Evolutionary conservation across 2,888 invertebrate species (phyloP).

Genomic region (Hipparchia sbordonii): DNA sequence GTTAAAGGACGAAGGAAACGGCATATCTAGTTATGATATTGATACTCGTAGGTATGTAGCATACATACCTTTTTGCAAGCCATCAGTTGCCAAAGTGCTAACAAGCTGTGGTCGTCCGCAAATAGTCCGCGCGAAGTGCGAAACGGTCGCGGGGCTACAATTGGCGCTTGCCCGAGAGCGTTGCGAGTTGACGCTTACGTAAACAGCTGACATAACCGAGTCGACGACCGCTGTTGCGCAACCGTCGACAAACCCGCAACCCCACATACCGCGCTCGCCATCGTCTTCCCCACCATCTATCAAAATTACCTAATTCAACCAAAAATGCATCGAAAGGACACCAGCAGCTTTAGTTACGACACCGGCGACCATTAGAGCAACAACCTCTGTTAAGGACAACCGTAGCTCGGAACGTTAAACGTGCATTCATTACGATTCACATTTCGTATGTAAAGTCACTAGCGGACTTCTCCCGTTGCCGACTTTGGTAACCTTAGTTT

Average conservation of each 20-base stretch:
- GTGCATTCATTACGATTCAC: slow-evolving; percentile 55
- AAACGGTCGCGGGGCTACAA: slow-evolving; percentile 72
- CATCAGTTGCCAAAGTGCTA: slow-evolving; percentile 56
- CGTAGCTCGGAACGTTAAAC: slow-evolving; percentile 51
- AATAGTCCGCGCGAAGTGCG: slow-evolving; percentile 77
- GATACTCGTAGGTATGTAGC: background rate
- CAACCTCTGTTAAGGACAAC: slow-evolving; percentile 67
- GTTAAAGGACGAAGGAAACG: background rate
- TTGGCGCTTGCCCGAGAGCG: slow-evolving; percentile 72
- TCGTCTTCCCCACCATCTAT: slow-evolving; percentile 57
- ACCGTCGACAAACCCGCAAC: slow-evolving; percentile 75
- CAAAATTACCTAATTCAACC: slow-evolving; percentile 77
- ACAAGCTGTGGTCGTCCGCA: slow-evolving; percentile 66
- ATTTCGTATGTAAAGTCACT: slow-evolving; percentile 60
- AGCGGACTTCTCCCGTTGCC: slow-evolving; percentile 28
- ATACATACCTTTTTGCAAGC: slow-evolving; percentile 12
- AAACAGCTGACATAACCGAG: slow-evolving; percentile 81
- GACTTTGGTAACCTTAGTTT: slow-evolving; percentile 27
- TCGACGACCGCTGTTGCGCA: slow-evolving; percentile 82
- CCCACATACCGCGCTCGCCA: slow-evolving; percentile 61
- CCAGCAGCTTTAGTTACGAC: slow-evolving; percentile 71
- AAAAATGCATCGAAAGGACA: slow-evolving; percentile 79
- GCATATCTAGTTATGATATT: background rate
- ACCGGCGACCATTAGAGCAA: slow-evolving; percentile 71
- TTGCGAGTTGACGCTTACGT: slow-evolving; percentile 80